Evolutionary conservation across 2,888 invertebrate genomes (phyloP), one percentile per base, ranked within the genome.

Genomic region (Eilema depressum): DNA sequence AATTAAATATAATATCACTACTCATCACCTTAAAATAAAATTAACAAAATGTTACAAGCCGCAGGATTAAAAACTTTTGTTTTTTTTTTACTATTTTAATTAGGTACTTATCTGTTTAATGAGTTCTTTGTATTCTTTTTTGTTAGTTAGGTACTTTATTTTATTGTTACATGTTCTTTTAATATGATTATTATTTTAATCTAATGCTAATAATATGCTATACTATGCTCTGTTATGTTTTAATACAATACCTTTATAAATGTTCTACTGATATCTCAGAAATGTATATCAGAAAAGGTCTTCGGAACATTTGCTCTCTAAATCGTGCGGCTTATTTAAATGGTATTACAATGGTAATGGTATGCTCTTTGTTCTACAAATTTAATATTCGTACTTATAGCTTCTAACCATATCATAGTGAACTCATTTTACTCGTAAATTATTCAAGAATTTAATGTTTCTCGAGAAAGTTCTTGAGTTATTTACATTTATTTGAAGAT

Each of bases 371-470:
- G 53, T 53, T 53, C 53, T n/a, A 47, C 47, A 47, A n/a, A 53
- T 53, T n/a, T n/a, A n/a, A n/a, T 53, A 53, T 53, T 53, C 20
- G 53, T 53, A 7, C 53, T 10, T 53, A n/a, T 53, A n/a, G n/a
- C 53, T 37, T 53, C n/a, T n/a, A 53, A 53, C n/a, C 53, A 53
- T n/a, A 53, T 47, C 47, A 47, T 20, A 20, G 20, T 14, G 47
- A 53, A 53, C 26, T n/a, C 12, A 63, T 59, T 59, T 59, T 26
- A n/a, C n/a, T n/a, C n/a, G n/a, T n/a, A 59, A 26, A 59, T 26
- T 28, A 26, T 26, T 59, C 26, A 17, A 26, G 26, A 59, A 59
- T 28, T 59, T 17, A 28, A 59, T 59, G 23, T n/a, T 37, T 63
- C 12, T 37, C 17, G 1, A 25, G 25, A 41, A 63, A 41, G 20